Base-by-base conservation (phyloP, 1,140 invertebrate species). In the Lineus longissimus region DNA sequence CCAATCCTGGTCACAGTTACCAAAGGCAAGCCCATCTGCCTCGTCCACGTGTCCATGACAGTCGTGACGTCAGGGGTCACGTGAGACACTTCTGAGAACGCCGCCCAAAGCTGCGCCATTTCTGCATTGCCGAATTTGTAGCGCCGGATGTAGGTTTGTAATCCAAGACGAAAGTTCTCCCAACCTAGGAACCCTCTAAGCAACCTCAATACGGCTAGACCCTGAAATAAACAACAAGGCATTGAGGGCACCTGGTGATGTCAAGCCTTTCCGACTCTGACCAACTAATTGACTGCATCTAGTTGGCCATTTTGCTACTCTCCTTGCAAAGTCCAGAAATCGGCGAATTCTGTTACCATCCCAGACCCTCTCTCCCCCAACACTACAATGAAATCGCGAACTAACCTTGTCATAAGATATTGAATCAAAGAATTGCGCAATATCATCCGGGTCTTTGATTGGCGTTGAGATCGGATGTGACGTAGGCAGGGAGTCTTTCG, bases 401-500 rank as follows among this genome's bases (percentile, higher is more conserved):
- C 11, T 43, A 68, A 79, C 77, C 72, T 81, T 81, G 59, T 76
- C 76, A 56, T 81, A 81, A 11, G 78, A 79, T 22, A 81, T 81
- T 9, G 70, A 66, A 67, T 81, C 79, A 64, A 81, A 81, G 4
- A 64, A 73, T 47, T 78, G 73, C 17, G 73, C 70, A 23, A 81
- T 78, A 51, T 81, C 75, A 47, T 75, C 70, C 6, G 75, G 75
- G 59, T 78, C 64, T 19, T 68, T 68, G 13, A 81, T 77, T 23
- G 74, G 69, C 1, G 76, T 70, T 13, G 78, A 80, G 2, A 81
- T 73, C 31, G 79, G 72, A 77, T 81, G 79, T 65, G 79, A 80
- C 66, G 89, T 91, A 25, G 68, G 61, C 4, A 80, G 60, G 0
- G 78, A 75, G 56, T 81, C 79, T 61, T 74, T 74, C 6, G 76